A percentile compares a stretch with the other conserved stretches of the same genome.
Evolutionary conservation across 1,140 invertebrate genomes (phyloP).

Genomic region (Drosophila seguyi): DNA sequence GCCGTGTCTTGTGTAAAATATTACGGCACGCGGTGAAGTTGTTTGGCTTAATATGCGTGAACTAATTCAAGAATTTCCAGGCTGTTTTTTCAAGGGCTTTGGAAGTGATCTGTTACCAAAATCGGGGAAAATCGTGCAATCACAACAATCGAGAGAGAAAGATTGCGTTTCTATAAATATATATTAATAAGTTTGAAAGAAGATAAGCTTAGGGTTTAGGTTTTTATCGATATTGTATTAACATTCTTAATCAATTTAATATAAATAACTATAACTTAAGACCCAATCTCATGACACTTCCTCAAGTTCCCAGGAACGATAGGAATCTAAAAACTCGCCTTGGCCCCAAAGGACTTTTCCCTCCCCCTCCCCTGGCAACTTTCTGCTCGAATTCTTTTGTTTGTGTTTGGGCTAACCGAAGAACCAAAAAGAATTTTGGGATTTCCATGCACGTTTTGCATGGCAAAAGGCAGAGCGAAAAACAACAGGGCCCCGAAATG

Average conservation of each 20-base stretch:
- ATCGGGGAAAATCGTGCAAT: neutral
- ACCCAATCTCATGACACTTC: conserved; percentile 1
- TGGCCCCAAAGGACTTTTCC: neutral
- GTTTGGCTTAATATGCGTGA: conserved; percentile 21
- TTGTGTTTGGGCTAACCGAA: conserved; percentile 56
- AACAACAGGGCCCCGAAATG: conserved; percentile 28
- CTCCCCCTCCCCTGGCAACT: neutral
- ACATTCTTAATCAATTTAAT: neutral
- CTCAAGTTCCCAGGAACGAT: conserved; percentile 2
- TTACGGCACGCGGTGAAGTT: conserved; percentile 15
- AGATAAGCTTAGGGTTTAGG: neutral
- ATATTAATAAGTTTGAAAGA: neutral
- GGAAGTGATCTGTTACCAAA: neutral
- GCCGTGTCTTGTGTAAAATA: conserved; percentile 28
- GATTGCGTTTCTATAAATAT: neutral
- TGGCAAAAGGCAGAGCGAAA: conserved; percentile 41
- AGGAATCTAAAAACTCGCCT: conserved; percentile 3
- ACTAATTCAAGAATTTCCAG: conserved; percentile 7
- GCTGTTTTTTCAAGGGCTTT: neutral
- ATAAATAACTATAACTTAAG: neutral
- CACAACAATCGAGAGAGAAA: too few species aligned
- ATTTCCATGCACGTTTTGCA: conserved; percentile 78
- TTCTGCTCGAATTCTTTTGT: conserved; percentile 40
- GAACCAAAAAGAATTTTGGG: conserved; percentile 55
- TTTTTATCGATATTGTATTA: neutral